phyloP scores from a whole-genome alignment of 2,797 vertebrate species.

The Chelmon rostratus region DNA sequence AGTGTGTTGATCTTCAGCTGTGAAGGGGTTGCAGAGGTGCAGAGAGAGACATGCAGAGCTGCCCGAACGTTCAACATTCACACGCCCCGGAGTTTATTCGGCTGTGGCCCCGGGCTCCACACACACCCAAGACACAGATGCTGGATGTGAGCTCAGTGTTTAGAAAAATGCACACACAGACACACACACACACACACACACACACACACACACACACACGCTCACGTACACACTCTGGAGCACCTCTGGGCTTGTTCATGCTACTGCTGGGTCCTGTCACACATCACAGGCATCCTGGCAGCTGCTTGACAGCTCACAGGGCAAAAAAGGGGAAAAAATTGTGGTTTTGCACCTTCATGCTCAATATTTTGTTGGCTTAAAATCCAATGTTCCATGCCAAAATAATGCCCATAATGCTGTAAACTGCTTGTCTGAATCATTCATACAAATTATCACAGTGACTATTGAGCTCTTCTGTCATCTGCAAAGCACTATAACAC shows the following conservation, averaged over 20 bases:
- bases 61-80: slow-evolving; percentile 72
- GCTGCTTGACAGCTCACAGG: slow-evolving; percentile 38
- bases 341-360: neutral
- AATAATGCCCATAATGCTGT: neutral
- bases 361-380: neutral
- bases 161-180: slow-evolving; percentile 14
- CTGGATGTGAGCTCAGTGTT: slow-evolving; percentile 57
- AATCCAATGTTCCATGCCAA: neutral
- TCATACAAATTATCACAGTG: neutral
- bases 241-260: slow-evolving; percentile 46
- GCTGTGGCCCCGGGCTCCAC: slow-evolving; percentile 67
- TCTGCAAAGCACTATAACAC: neutral
- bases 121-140: slow-evolving; percentile 76
- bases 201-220: slow-evolving; percentile 10
- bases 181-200: slow-evolving; percentile 12
- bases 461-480: neutral
- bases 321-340: neutral
- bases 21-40: slow-evolving; percentile 68
- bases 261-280: slow-evolving; percentile 51
- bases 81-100: slow-evolving; percentile 73
- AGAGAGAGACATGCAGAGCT: slow-evolving; percentile 59
- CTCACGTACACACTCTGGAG: slow-evolving; percentile 18
- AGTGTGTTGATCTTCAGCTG: slow-evolving; percentile 75
- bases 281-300: slow-evolving; percentile 44
- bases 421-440: neutral